phyloP scores from a whole-genome alignment of 2,113 vertebrate species.

The Etheostoma cragini region DNA sequence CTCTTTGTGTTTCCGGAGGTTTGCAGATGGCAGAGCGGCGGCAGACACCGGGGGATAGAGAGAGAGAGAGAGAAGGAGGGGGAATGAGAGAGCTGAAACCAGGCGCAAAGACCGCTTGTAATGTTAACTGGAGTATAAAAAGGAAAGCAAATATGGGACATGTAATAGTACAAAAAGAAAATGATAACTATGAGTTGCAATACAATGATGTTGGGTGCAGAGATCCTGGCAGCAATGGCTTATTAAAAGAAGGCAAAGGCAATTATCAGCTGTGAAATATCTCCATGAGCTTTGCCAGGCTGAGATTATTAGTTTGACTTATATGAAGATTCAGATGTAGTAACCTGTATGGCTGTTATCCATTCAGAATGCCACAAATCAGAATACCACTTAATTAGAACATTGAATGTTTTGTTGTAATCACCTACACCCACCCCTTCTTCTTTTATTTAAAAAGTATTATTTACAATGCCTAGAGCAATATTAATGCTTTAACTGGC shows the following conservation, averaged over 20 bases:
- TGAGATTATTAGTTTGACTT: neutral
- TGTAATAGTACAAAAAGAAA: slow-evolving; percentile 40
- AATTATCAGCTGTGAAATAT: slow-evolving; percentile 28
- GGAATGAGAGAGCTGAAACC: slow-evolving; percentile 20
- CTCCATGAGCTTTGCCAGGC: slow-evolving; percentile 5
- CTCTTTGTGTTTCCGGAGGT: slow-evolving; percentile 53
- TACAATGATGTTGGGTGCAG: slow-evolving; percentile 1
- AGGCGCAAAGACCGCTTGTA: slow-evolving; percentile 44
- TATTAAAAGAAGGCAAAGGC: slow-evolving; percentile 12
- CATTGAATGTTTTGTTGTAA: slow-evolving; percentile 35
- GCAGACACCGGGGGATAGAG: slow-evolving; percentile 16
- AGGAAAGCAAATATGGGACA: slow-evolving; percentile 30
- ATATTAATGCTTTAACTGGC: slow-evolving; percentile 36
- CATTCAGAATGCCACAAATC: slow-evolving; percentile 28
- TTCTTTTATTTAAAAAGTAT: slow-evolving; percentile 53
- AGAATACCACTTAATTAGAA: slow-evolving; percentile 36
- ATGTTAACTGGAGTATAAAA: slow-evolving; percentile 25
- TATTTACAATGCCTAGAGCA: slow-evolving; percentile 47
- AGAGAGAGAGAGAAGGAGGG: slow-evolving; percentile 1
- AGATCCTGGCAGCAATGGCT: slow-evolving; percentile 9
- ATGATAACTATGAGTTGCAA: slow-evolving; percentile 37
- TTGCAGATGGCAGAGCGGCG: slow-evolving; percentile 32
- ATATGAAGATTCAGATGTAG: slow-evolving; percentile 2
- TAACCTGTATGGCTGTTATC: slow-evolving; percentile 39
- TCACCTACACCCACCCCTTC: slow-evolving; percentile 11